Evolutionary conservation across 2,113 vertebrate species (phyloP), one percentile per base, ranked within the genome.

Genomic region (Turnix velox): DNA sequence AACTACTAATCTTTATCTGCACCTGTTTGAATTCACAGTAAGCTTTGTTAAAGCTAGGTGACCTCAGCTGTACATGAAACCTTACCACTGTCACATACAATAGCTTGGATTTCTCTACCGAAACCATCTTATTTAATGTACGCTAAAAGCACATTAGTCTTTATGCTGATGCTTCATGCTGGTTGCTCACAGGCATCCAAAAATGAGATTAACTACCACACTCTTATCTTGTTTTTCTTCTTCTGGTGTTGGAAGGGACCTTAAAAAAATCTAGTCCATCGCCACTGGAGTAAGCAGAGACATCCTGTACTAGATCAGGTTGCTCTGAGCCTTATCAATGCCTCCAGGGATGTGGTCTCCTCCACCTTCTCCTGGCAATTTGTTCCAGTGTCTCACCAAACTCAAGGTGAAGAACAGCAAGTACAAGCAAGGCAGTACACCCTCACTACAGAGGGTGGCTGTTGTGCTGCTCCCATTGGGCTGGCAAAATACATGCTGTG

Each of bases 91-190:
- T 25, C 28, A 33, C 19, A 30, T 39, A 65, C 17, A 73, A 13
- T 40, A 45, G 18, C 42, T 88, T 66, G 39, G 15, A 12, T 69
- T 40, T 30, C 28, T 66, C 31, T 58, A 18, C 31, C 6, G 33
- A 65, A 90, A 86, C 2, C 0, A 1, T 13, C 19, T 65, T 28
- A 7, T 35, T 63, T 55, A 35, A 18, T 0, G 0, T 67, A 9
- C 24, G 27, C 28, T 58, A 24, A 66, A 94, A 67, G 7, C 12
- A 11, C 20, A 27, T 71, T 18, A 37, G n/a, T 7, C 9, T 49
- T 93, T 84, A 67, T 39, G 52, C 14, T 72, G 27, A 48, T 61
- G 4, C 28, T 77, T 87, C 51, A 45, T 2, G 0, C 18, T 75
- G 10, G 4, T 46, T 90, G 40, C 22, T 87, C 22, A 19, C 2